Percentiles rank a stretch among this genome's conserved stretches.
Conservation (phyloP, 2,797 vertebrate genomes). For the Ispidina picta region DNA sequence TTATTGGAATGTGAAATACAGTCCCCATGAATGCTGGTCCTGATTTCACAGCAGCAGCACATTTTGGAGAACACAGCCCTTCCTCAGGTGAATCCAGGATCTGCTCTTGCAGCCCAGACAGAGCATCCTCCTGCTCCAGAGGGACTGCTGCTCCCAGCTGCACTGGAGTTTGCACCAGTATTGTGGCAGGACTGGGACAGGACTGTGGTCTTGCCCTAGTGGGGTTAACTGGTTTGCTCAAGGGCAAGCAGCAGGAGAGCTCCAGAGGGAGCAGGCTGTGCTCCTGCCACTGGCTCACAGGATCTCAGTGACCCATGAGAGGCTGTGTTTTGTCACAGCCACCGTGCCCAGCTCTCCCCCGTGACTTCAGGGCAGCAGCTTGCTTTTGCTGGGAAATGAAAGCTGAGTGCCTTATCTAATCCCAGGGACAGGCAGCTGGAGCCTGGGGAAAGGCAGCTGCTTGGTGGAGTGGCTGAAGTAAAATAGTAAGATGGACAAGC, state of each 20-base stretch:
- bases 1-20: neutral
- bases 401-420: neutral
- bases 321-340: neutral
- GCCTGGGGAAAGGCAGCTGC: neutral
- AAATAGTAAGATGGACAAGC: neutral
- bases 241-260: neutral
- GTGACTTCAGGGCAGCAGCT: neutral
- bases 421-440: neutral
- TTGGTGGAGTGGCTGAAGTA: neutral
- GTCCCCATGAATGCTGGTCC: neutral
- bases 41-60: neutral
- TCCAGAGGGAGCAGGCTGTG: neutral
- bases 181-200: neutral
- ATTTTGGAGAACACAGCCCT: neutral
- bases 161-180: neutral
- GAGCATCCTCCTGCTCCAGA: neutral
- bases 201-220: rapidly evolving
- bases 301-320: neutral
- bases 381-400: neutral
- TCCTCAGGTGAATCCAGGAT: neutral
- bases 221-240: neutral
- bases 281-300: neutral
- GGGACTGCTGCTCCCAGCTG: rapidly evolving
- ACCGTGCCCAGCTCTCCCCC: neutral
- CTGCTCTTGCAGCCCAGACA: neutral